A percentile compares a stretch with the other conserved stretches of the same genome.
These are phyloP conservation scores for Cataglyphis rosenhaueri DNA, from an alignment of 2,888 invertebrate species.

Conservation along the genomic window DNA sequence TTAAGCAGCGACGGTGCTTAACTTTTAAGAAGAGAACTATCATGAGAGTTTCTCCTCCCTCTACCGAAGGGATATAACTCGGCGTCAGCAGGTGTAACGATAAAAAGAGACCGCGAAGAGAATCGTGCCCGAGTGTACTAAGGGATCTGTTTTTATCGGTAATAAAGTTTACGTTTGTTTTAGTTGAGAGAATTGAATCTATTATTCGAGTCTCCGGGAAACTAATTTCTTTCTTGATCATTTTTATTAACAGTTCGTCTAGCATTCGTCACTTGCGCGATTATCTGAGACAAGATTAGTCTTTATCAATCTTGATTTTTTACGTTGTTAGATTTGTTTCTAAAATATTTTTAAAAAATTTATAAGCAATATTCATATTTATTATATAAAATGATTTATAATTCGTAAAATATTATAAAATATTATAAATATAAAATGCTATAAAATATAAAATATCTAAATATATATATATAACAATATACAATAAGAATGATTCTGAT, in stretches of 20 bases:
- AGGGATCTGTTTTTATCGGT: constrained; percentile 71
- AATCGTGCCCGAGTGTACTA: constrained; percentile 48
- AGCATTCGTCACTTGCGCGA: neutral
- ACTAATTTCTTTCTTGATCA: constrained; percentile 45
- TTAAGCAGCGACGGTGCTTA: constrained; percentile 55
- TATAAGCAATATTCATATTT: neutral
- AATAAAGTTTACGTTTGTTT: constrained; percentile 77
- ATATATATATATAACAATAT: constrained; percentile 15
- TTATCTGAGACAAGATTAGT: constrained; percentile 1
- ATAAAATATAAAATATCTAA: neutral
- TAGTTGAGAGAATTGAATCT: constrained; percentile 60
- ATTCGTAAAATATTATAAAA: neutral
- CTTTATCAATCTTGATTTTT: neutral
- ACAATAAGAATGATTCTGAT: neutral
- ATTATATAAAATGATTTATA: neutral
- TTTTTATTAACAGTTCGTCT: constrained; percentile 57
- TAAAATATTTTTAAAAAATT: neutral
- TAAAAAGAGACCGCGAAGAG: constrained; percentile 69
- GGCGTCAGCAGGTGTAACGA: constrained; percentile 73
- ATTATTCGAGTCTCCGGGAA: constrained; percentile 61
- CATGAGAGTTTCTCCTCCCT: constrained; percentile 19
- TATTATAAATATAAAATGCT: too few relatives aligned
- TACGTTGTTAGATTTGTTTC: neutral
- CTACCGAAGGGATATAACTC: constrained; percentile 53
- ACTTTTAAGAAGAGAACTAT: constrained; percentile 32